These are phyloP conservation scores for Pterocles orientalis DNA, from an alignment of 2,113 vertebrate genomes.

Conservation along the genomic window DNA sequence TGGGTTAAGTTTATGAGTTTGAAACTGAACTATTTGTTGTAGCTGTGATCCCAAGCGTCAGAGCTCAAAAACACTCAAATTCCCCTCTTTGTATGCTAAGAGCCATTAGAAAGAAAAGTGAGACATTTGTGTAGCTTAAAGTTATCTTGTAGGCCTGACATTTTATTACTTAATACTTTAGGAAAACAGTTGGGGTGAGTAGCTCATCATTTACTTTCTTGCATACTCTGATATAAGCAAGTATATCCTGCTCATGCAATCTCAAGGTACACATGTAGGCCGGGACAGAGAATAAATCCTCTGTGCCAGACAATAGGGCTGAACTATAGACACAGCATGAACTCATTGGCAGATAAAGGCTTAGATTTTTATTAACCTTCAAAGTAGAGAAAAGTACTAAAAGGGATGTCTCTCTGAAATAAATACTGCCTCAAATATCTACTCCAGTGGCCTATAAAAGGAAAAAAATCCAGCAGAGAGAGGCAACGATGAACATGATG, in stretches of 20 bases:
- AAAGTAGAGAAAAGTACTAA: not conserved
- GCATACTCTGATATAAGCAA: not conserved
- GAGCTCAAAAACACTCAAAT: not conserved
- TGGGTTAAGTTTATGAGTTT: not conserved
- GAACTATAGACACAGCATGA: not conserved
- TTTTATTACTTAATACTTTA: not conserved
- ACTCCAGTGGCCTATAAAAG: not conserved
- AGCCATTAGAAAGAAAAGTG: not conserved
- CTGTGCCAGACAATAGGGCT: not conserved
- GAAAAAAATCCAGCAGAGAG: not conserved
- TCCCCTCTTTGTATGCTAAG: not conserved
- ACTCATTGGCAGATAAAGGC: not conserved
- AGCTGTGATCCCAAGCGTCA: not conserved
- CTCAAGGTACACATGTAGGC: not conserved
- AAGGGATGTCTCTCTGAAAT: not conserved
- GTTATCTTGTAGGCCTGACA: not conserved
- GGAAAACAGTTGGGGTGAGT: not conserved
- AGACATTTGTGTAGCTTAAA: not conserved
- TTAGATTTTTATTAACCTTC: not conserved
- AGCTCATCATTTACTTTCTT: not conserved
- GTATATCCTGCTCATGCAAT: not conserved
- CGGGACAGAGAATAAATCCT: not conserved
- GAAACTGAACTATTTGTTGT: conserved; percentile 13
- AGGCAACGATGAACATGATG: not conserved
- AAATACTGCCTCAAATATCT: not conserved